Conservation (phyloP, 2,113 vertebrate species). For the Pontoporia blainvillei region DNA sequence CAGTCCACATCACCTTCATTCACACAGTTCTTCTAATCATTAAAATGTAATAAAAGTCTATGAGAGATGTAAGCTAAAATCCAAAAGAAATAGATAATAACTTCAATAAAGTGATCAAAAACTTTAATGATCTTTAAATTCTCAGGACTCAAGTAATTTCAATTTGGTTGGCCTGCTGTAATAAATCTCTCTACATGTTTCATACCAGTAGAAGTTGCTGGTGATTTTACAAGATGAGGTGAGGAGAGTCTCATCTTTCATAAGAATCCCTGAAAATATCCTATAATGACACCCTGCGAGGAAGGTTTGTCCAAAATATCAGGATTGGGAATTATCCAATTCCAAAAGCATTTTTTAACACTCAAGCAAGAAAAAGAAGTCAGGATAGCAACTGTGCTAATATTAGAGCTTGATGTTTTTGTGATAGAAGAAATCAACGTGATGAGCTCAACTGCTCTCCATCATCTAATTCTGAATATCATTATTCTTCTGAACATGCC, state of each 20-base stretch:
- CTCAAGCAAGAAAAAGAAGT: slow-evolving; percentile 58
- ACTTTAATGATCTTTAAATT: not conserved
- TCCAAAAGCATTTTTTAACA: slow-evolving; percentile 11
- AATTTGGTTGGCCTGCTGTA: not conserved
- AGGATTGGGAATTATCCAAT: not conserved
- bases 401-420: slow-evolving; percentile 52
- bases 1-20: not conserved
- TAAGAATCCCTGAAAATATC: not conserved
- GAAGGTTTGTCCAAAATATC: not conserved
- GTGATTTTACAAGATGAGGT: not conserved
- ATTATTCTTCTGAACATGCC: slow-evolving; percentile 79
- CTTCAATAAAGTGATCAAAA: not conserved
- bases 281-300: not conserved
- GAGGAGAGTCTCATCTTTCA: not conserved
- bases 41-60: not conserved
- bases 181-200: not conserved
- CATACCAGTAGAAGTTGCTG: not conserved
- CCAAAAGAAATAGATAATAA: not conserved
- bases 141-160: not conserved
- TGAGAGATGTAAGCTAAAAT: not conserved
- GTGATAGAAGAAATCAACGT: slow-evolving; percentile 62
- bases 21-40: not conserved
- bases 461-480: slow-evolving; percentile 81
- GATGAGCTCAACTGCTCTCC: slow-evolving; percentile 72
- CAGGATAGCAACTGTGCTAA: not conserved